Conservation (phyloP, 2,888 invertebrate genomes). For the Acronicta aceris region DNA sequence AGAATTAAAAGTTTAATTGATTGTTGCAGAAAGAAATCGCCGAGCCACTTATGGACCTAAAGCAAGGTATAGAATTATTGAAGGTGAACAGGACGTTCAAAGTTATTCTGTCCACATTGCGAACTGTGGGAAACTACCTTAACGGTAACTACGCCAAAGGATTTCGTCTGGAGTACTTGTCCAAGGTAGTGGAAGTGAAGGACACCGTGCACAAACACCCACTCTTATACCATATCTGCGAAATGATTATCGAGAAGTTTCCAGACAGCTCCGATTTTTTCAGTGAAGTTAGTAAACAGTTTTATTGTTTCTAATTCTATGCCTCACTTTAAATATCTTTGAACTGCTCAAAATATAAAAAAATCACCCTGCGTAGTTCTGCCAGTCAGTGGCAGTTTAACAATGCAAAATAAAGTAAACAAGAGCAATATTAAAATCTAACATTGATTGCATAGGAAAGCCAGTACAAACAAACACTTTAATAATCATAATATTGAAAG, state of each 20-base stretch:
- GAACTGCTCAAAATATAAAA: too few relatives aligned
- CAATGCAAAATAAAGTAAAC: too few relatives aligned
- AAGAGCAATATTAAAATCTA: too few relatives aligned
- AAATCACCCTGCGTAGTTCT: too few relatives aligned
- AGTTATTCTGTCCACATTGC: slow-evolving; percentile 96
- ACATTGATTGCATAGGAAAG: too few relatives aligned
- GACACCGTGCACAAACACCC: slow-evolving; percentile 99
- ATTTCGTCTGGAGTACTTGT: slow-evolving; percentile 98
- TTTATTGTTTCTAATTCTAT: too few relatives aligned
- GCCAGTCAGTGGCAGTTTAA: too few relatives aligned
- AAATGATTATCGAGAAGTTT: slow-evolving; percentile 98
- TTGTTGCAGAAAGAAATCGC: slow-evolving; percentile 95
- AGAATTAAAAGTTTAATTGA: not conserved
- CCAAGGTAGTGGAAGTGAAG: slow-evolving; percentile 99
- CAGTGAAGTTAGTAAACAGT: slow-evolving; percentile 93
- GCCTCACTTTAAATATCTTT: too few relatives aligned
- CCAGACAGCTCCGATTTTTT: slow-evolving; percentile 98
- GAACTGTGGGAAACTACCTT: slow-evolving; percentile 98
- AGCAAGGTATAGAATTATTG: slow-evolving; percentile 97
- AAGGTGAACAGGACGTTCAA: slow-evolving; percentile 98
- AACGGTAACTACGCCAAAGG: slow-evolving; percentile 98
- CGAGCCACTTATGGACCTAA: slow-evolving; percentile 99
- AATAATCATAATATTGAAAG: too few relatives aligned
- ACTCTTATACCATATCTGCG: slow-evolving; percentile 98
- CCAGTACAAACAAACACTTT: not conserved